Evolutionary conservation across 2,888 invertebrate genomes (phyloP), one percentile per base, ranked within the genome.

Genomic region (Embidobia sp.): DNA sequence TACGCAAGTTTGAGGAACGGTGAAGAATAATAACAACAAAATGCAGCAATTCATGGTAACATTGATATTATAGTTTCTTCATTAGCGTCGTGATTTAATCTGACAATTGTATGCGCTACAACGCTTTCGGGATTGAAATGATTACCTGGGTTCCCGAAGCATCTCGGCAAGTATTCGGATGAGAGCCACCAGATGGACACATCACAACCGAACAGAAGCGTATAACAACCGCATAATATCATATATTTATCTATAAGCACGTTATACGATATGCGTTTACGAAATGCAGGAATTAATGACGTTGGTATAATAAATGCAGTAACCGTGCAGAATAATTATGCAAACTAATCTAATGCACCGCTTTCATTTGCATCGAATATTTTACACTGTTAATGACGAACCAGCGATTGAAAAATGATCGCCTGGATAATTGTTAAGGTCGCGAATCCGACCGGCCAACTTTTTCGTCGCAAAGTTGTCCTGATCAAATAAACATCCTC

Each of bases 61-160:
- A 76, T 69, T 64, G 64, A 76, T 69, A 64, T 76, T 69, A 44
- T 29, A 10, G 15, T 18, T 61, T 69, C 77, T 77, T 77, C 63
- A 72, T 77, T 77, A 77, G 72, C 67, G 51, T 57, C 37, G 29
- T 49, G 77, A 77, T 69, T 73, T 77, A 83, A 84, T 85, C 82
- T 77, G 79, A 72, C 80, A 70, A 81, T 84, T 81, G 83, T 81
- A 81, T 81, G 82, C 81, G 82, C 83, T 83, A 85, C 85, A 84
- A 84, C 83, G 84, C 83, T 80, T 79, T 81, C 59, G 84, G 80
- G 82, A 85, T 84, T 85, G 57, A 63, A 77, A 77, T 77, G 77
- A 74, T 77, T 77, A 74, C 69, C 64, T 51, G 51, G 57, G 63
- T 59, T 69, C 40, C 64, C 64, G 69, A 75, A 77, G 72, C 79